phyloP scores from a whole-genome alignment of 2,888 invertebrate species.

The Meloe dianella region DNA sequence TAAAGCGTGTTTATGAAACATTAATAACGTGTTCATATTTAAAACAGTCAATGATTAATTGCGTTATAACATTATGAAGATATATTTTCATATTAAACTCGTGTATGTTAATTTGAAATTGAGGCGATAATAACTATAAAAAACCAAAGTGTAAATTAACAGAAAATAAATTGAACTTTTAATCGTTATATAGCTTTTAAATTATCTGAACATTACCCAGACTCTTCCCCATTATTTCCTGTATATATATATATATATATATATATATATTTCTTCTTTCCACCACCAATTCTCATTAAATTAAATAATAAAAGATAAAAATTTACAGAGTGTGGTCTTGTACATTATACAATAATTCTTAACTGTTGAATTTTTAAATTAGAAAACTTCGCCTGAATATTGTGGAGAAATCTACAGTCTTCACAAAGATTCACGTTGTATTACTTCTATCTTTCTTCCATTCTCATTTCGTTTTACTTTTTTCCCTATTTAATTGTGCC shows the following conservation, averaged over 20 bases:
- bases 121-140: background rate
- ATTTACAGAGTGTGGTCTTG: background rate
- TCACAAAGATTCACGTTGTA: background rate
- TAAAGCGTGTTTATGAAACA: conserved; percentile 12
- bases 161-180: conserved; percentile 8
- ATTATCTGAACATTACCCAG: background rate
- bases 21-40: conserved; percentile 11
- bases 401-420: background rate
- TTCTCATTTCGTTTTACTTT: background rate
- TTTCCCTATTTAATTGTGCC: background rate
- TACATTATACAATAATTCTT: background rate
- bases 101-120: background rate
- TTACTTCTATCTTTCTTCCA: background rate
- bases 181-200: background rate
- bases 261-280: background rate
- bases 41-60: conserved; percentile 10
- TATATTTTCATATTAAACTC: conserved; percentile 6
- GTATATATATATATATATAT: background rate
- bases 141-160: background rate
- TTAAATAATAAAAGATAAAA: conserved; percentile 1
- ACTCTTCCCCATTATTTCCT: background rate
- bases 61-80: conserved; percentile 7
- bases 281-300: background rate
- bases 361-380: conserved; percentile 3
- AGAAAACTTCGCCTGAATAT: background rate